Evolutionary conservation across 2,888 invertebrate genomes (phyloP), one percentile per base, ranked within the genome.

Genomic region (Tenthredo amoena): DNA sequence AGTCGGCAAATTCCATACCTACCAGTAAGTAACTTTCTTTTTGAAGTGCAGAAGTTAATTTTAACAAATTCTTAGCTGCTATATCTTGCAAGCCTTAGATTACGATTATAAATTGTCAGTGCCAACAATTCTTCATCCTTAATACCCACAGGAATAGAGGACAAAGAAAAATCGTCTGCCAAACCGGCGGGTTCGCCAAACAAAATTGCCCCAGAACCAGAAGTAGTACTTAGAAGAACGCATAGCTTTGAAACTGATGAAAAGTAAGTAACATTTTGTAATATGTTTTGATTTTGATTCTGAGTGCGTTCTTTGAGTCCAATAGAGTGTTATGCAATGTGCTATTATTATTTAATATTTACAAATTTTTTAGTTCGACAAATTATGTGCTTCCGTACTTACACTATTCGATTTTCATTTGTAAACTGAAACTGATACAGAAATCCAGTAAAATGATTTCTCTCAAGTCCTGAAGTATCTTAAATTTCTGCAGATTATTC

Each of bases 171-270:
- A 86, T 89, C 91, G 82, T 88, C 91, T 72, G 89, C 90, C 58
- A 93, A 91, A 87, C 90, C 93, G 85, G 91, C 94, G 86, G 91
- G 92, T 84, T 89, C 93, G 88, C 89, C 94, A 89, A 92, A 91
- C 89, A 91, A 94, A 93, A 88, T 90, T 86, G 88, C 91, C 88
- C 93, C 92, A 84, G 95, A 95, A 88, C 94, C 95, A 87, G 97
- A 97, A 93, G 96, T 96, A 87, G 95, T 96, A 88, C 94, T 98
- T 87, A 95, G 97, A 93, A 95, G 98, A 93, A 97, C 97, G 74
- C 97, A 97, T 93, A 98, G 98, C 94, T 97, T 97, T 93, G 97
- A 98, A 94, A 97, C 97, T 91, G 98, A 98, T 93, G 97, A 97
- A 94, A 97, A 97, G 98, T 98, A 95, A 96, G 97, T 96, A 87